Conservation (phyloP, 2,113 vertebrate species). For the Colinus virginianus region DNA sequence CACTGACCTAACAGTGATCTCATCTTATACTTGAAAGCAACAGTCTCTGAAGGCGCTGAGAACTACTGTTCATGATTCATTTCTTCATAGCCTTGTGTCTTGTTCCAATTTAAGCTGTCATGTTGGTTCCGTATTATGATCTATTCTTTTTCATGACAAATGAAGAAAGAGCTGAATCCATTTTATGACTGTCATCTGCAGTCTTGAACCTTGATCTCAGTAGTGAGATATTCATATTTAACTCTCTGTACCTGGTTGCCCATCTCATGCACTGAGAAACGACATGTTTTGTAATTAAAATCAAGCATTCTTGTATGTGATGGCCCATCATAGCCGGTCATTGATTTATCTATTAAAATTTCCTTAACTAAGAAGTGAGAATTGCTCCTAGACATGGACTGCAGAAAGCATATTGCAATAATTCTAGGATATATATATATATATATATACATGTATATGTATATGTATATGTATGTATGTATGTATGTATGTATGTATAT, state of each 20-base stretch:
- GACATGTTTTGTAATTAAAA: not conserved
- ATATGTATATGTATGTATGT: too few relatives aligned
- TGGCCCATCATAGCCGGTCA: not conserved
- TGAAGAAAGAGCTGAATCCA: conserved; percentile 3
- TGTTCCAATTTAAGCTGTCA: conserved; percentile 53
- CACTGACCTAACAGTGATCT: conserved; percentile 7
- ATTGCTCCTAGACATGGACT: not conserved
- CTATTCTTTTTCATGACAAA: not conserved
- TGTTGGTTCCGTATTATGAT: conserved; percentile 27
- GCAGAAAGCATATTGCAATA: not conserved
- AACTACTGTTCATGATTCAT: conserved; percentile 36
- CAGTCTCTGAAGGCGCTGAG: not conserved
- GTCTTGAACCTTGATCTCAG: conserved; percentile 34
- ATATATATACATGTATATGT: too few relatives aligned
- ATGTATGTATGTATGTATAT: too few relatives aligned
- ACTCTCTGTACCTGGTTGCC: not conserved
- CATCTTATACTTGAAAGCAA: conserved; percentile 8
- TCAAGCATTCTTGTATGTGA: not conserved
- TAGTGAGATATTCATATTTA: conserved; percentile 16
- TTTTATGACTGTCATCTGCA: not conserved
- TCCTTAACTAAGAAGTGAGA: not conserved
- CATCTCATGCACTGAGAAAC: not conserved
- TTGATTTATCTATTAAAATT: not conserved
- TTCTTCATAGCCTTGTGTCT: not conserved
- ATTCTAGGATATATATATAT: not conserved